Conservation (phyloP, 2,888 invertebrate species). For the Leptura quadrifasciata region DNA sequence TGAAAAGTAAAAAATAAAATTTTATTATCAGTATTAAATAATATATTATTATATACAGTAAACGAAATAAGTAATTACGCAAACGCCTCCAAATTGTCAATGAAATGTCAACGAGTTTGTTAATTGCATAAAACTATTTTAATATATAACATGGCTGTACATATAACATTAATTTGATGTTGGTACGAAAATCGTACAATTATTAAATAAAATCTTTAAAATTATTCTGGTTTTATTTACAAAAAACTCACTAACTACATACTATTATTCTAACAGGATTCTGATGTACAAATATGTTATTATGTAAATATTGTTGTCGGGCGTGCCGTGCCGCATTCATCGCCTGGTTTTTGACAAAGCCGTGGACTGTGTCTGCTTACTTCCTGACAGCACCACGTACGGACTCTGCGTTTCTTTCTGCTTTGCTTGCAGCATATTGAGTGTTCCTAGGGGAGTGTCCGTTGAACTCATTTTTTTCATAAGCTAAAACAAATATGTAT, state of each 20-base stretch:
- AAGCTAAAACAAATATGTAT: constrained; percentile 78
- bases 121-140: constrained; percentile 70
- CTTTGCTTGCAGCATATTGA: constrained; percentile 95
- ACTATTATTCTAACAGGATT: neutral
- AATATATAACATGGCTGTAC: constrained; percentile 73
- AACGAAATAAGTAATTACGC: constrained; percentile 61
- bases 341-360: constrained; percentile 69
- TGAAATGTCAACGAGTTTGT: constrained; percentile 68
- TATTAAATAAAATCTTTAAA: constrained; percentile 68
- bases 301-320: too few relatives aligned
- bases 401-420: constrained; percentile 96
- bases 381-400: constrained; percentile 94
- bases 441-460: constrained; percentile 96
- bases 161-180: constrained; percentile 72
- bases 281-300: neutral
- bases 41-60: too few relatives aligned
- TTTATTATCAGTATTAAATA: constrained; percentile 71
- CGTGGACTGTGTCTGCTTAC: constrained; percentile 80
- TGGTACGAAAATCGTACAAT: constrained; percentile 72
- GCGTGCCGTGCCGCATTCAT: constrained; percentile 47
- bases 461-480: constrained; percentile 99
- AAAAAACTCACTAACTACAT: too few relatives aligned
- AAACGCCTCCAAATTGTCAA: constrained; percentile 64
- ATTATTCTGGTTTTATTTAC: constrained; percentile 40
- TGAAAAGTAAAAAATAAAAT: constrained; percentile 61